Conservation (phyloP, 2,113 vertebrate genomes). For the Crotalus tigris region DNA sequence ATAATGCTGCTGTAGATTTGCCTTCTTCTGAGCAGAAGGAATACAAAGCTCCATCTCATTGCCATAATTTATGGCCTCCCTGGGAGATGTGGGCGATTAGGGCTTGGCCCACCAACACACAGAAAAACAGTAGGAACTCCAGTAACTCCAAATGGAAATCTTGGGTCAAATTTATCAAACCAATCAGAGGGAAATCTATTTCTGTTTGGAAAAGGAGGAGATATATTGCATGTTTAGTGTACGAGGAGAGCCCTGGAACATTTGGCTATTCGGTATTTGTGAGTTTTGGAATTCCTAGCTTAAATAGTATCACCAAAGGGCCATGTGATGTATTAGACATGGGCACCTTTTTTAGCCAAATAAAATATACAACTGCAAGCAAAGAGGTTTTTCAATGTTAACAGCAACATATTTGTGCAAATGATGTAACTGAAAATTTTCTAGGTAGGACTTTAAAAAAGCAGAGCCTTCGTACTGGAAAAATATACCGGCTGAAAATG, state of each 20-base stretch:
- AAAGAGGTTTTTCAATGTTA: conserved; percentile 87
- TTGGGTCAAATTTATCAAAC: conserved; percentile 97
- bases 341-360: conserved; percentile 83
- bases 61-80: conserved; percentile 96
- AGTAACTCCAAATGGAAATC: conserved; percentile 94
- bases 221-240: conserved; percentile 94
- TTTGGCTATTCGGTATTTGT: conserved; percentile 90
- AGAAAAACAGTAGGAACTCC: conserved; percentile 98
- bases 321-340: conserved; percentile 89
- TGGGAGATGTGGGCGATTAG: conserved; percentile 95
- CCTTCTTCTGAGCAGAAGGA: conserved; percentile 84
- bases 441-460: conserved; percentile 69
- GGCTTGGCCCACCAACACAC: conserved; percentile 96
- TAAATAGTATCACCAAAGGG: conserved; percentile 90
- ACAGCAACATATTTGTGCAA: conserved; percentile 90
- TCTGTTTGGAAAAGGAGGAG: conserved; percentile 92
- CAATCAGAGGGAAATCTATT: conserved; percentile 93
- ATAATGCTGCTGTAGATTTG: conserved; percentile 82
- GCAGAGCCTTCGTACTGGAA: conserved; percentile 65
- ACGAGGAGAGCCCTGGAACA: conserved; percentile 85
- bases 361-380: conserved; percentile 93
- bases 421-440: conserved; percentile 86
- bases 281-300: conserved; percentile 97
- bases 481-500: conserved; percentile 63
- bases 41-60: conserved; percentile 96